Evolutionary conservation across 37 sponge, comb jelly and placozoan species (phyloP).

Genomic region (Halichondria panicea): DNA sequence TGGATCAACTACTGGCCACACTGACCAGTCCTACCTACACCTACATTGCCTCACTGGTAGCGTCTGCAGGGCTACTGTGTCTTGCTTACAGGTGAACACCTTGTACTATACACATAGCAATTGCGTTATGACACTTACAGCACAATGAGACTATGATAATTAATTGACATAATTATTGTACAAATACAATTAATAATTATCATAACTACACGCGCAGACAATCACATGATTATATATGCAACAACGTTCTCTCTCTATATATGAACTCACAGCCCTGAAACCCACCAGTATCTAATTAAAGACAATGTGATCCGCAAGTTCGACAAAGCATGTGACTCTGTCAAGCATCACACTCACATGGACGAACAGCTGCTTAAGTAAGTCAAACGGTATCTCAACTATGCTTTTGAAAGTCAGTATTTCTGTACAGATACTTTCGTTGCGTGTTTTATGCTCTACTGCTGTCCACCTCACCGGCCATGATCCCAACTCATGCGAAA

Average conservation of each 20-base stretch:
- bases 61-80: constrained; percentile 19
- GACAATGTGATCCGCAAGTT: neutral
- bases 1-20: constrained; percentile 23
- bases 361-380: constrained; percentile 16
- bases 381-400: neutral
- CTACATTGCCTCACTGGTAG: constrained; percentile 35
- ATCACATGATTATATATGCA: too few species aligned
- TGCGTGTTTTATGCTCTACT: constrained; percentile 19
- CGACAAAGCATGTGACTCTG: constrained; percentile 5
- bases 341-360: neutral
- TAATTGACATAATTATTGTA: neutral
- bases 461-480: constrained; percentile 11
- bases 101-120: too few species aligned
- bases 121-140: neutral
- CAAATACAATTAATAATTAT: too few species aligned
- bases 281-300: constrained; percentile 28
- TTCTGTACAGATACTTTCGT: constrained; percentile 28
- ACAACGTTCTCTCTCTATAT: too few species aligned
- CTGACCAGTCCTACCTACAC: constrained; percentile 32
- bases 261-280: constrained; percentile 32
- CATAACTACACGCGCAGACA: too few species aligned
- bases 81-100: constrained; percentile 18
- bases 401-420: neutral
- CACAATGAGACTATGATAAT: neutral
- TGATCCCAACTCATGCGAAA: neutral